These are phyloP conservation scores for Platycheirus albimanus DNA, from an alignment of 2,888 invertebrate species.

Conservation along the genomic window DNA sequence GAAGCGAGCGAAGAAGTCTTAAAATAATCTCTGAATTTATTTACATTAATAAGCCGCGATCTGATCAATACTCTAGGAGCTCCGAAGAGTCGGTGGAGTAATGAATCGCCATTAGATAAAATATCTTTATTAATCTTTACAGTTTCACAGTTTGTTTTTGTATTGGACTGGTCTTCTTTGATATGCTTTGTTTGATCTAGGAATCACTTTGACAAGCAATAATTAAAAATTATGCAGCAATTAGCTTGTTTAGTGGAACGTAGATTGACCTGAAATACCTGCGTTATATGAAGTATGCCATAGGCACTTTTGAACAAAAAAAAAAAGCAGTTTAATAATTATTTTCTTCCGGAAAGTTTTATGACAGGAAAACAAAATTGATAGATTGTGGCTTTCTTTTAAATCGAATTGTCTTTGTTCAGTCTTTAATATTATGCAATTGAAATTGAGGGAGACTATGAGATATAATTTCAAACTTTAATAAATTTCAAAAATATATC, in stretches of 20 bases:
- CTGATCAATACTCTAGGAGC: neutral
- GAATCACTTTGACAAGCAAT: slow-evolving; percentile 21
- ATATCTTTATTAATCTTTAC: slow-evolving; percentile 7
- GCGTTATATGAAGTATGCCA: too few species aligned
- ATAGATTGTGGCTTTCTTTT: too few species aligned
- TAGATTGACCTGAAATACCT: slow-evolving; percentile 18
- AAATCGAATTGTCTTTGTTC: too few species aligned
- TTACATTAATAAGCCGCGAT: neutral
- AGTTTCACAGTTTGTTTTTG: slow-evolving; percentile 11
- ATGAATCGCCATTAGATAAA: neutral
- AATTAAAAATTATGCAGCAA: slow-evolving; percentile 21
- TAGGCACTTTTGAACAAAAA: too few species aligned
- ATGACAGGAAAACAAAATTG: too few species aligned
- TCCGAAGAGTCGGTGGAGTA: neutral
- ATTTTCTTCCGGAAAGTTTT: slow-evolving; percentile 30
- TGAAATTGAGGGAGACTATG: too few species aligned
- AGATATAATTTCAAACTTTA: too few species aligned
- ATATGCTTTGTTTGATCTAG: neutral
- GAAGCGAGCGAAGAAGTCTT: neutral
- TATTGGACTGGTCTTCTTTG: neutral
- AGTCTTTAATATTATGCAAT: too few species aligned
- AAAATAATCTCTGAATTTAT: slow-evolving; percentile 20
- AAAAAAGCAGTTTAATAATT: too few species aligned
- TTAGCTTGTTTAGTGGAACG: slow-evolving; percentile 23
- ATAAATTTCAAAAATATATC: too few species aligned